These are phyloP conservation scores for Minunthozetes semirufus DNA, from an alignment of 2,888 invertebrate species.

Conservation along the genomic window DNA sequence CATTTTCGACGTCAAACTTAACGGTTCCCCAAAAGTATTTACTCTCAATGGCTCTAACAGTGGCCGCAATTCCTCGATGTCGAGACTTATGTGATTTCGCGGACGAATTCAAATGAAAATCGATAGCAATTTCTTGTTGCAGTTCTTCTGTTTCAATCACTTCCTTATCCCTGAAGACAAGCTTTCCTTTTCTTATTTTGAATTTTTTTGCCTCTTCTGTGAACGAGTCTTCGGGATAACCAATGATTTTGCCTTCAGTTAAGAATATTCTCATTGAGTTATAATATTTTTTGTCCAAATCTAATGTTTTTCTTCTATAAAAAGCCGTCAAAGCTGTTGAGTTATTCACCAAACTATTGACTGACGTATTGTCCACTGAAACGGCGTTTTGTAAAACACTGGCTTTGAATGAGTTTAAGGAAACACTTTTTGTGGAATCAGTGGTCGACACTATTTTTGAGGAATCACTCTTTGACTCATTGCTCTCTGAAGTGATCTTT, in stretches of 20 bases:
- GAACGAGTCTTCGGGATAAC: not conserved
- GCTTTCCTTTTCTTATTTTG: not conserved
- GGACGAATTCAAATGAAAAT: not conserved
- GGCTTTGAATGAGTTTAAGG: no score
- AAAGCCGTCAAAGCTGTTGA: no score
- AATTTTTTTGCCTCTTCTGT: not conserved
- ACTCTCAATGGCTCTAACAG: not conserved
- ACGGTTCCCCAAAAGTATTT: conserved; percentile 12
- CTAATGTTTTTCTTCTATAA: not conserved
- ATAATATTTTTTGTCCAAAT: conserved; percentile 14
- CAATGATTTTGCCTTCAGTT: not conserved
- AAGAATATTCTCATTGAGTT: not conserved
- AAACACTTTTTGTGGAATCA: no score
- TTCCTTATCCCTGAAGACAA: not conserved
- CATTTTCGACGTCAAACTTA: not conserved
- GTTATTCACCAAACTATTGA: no score
- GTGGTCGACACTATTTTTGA: no score
- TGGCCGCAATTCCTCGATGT: not conserved
- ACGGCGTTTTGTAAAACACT: no score
- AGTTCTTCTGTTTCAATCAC: not conserved
- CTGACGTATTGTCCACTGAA: no score
- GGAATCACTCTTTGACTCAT: no score
- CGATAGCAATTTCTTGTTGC: not conserved
- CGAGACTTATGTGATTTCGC: not conserved
- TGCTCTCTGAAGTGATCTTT: no score